Conservation (phyloP, 2,888 invertebrate genomes). For the Hemistola chrysoprasaria region DNA sequence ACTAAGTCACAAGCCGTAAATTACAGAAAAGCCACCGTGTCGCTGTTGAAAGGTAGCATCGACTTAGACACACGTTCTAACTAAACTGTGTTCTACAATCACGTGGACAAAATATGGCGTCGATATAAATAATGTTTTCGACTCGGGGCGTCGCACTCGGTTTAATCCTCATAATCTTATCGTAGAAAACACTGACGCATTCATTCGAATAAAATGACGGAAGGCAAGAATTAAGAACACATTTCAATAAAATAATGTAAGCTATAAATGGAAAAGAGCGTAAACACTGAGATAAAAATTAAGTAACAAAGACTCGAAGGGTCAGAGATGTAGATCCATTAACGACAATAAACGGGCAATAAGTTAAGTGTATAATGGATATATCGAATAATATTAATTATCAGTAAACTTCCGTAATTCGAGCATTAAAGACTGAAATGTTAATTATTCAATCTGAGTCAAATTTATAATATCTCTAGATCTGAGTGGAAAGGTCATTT, state of each 20-base stretch:
- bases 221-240: constrained; percentile 48
- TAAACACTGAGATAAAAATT: constrained; percentile 45
- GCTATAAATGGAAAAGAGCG: constrained; percentile 54
- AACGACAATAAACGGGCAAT: constrained; percentile 59
- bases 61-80: constrained; percentile 11
- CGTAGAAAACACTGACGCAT: constrained; percentile 34
- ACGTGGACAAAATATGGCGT: constrained; percentile 8
- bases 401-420: constrained; percentile 49
- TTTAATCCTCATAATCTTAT: constrained; percentile 41
- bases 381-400: constrained; percentile 62
- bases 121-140: constrained; percentile 18
- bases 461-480: constrained; percentile 13
- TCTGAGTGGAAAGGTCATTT: neutral
- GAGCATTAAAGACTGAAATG: constrained; percentile 39
- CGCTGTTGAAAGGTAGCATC: constrained; percentile 27
- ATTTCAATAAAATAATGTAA: constrained; percentile 47
- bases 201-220: constrained; percentile 41
- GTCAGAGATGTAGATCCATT: constrained; percentile 55
- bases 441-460: constrained; percentile 39
- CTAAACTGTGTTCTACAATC: constrained; percentile 12
- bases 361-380: constrained; percentile 61
- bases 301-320: constrained; percentile 57
- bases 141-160: constrained; percentile 20
- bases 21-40: constrained; percentile 27
- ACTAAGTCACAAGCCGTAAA: constrained; percentile 35